phyloP scores from a whole-genome alignment of 2,113 vertebrate genomes.

The Pica pica region DNA sequence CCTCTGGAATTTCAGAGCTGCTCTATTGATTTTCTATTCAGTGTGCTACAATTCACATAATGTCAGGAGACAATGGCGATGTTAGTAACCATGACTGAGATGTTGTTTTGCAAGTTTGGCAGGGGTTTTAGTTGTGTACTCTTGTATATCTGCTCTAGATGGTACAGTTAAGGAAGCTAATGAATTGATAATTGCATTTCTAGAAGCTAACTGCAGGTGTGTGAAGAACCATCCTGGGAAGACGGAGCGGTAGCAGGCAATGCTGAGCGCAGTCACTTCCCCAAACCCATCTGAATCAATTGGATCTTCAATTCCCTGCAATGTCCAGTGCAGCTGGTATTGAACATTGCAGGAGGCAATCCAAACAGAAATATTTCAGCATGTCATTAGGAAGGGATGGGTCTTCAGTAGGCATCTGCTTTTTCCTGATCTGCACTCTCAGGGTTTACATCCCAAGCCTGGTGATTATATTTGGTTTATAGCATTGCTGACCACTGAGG shows the following conservation, averaged over 20 bases:
- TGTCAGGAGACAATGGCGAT: not conserved
- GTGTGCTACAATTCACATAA: not conserved
- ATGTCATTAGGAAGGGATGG: not conserved
- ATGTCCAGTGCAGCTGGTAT: not conserved
- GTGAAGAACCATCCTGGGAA: not conserved
- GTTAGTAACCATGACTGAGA: not conserved
- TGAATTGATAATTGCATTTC: not conserved
- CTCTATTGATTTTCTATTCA: not conserved
- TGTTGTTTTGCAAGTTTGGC: not conserved
- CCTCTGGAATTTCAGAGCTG: not conserved
- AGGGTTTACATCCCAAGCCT: not conserved
- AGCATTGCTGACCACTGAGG: not conserved
- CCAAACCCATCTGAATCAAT: not conserved
- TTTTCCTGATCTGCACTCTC: not conserved
- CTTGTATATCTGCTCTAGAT: not conserved
- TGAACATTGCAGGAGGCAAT: not conserved
- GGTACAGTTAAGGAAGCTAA: not conserved
- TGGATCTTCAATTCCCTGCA: not conserved
- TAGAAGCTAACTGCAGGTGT: not conserved
- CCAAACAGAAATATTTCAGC: not conserved
- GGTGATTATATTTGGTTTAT: not conserved
- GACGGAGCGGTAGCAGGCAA: not conserved
- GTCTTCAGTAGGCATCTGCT: not conserved
- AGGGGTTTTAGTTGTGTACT: not conserved
- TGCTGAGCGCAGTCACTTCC: not conserved